phyloP scores from a whole-genome alignment of 2,113 vertebrate species.

The Microcebus jonahi region DNA sequence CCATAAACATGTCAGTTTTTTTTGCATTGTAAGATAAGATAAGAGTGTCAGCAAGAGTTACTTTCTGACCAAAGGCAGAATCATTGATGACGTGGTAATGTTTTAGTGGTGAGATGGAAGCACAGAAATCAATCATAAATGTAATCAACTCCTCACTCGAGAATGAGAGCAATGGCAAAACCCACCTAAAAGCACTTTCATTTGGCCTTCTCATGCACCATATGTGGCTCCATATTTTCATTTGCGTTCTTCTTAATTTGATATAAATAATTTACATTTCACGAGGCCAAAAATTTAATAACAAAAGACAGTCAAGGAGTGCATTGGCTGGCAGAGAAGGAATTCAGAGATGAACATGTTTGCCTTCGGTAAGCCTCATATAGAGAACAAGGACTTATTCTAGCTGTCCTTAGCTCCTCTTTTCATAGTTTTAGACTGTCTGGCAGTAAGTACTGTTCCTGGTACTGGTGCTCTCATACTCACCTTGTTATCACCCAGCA shows the following conservation, averaged over 20 bases:
- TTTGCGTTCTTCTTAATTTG: constrained; percentile 1
- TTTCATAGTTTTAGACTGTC: not conserved
- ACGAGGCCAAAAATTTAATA: not conserved
- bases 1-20: constrained; percentile 49
- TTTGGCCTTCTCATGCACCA: not conserved
- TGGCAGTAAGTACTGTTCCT: not conserved
- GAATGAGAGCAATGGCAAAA: not conserved
- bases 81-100: not conserved
- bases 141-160: not conserved
- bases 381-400: not conserved
- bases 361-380: not conserved
- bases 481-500: not conserved
- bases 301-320: not conserved
- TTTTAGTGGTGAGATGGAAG: constrained; percentile 15
- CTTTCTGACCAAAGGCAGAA: constrained; percentile 41
- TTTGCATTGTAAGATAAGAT: constrained; percentile 56
- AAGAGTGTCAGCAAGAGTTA: not conserved
- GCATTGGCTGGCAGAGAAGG: not conserved
- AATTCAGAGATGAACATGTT: not conserved
- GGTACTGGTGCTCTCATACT: not conserved
- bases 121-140: constrained; percentile 15
- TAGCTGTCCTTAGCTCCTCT: not conserved
- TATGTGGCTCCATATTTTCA: not conserved
- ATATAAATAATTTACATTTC: constrained; percentile 42
- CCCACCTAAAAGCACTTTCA: not conserved